These are phyloP conservation scores for Seira ritae DNA, from an alignment of 2,888 invertebrate species.

Conservation along the genomic window DNA sequence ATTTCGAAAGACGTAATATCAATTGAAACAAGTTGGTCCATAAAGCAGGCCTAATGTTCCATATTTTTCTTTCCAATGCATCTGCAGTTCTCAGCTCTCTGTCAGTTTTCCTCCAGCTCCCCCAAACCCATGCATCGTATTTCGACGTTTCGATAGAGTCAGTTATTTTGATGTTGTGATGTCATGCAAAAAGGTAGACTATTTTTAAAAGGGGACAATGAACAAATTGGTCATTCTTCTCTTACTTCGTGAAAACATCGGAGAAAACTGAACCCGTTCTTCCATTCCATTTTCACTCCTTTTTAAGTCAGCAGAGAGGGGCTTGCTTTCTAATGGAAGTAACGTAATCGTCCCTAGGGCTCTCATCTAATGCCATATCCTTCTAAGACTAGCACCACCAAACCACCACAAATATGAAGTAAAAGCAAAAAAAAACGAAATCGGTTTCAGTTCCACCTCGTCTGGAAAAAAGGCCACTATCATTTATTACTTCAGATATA, in stretches of 20 bases:
- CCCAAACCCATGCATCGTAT: no score
- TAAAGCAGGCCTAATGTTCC: constrained; percentile 70
- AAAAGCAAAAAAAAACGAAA: constrained; percentile 32
- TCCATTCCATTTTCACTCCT: constrained; percentile 30
- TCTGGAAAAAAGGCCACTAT: constrained; percentile 13
- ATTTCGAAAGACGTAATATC: constrained; percentile 19
- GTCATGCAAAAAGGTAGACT: constrained; percentile 69
- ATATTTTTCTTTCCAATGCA: constrained; percentile 58
- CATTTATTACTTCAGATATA: constrained; percentile 44
- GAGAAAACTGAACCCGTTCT: constrained; percentile 41
- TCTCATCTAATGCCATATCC: constrained; percentile 64
- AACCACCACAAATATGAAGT: no score
- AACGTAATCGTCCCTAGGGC: constrained; percentile 73
- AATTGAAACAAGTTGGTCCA: constrained; percentile 67
- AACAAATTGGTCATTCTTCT: constrained; percentile 73
- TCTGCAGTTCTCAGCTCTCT: constrained; percentile 25
- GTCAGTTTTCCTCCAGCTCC: constrained; percentile 19
- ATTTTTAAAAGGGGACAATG: constrained; percentile 51
- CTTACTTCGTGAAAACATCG: constrained; percentile 7
- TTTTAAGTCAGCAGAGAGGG: constrained; percentile 52
- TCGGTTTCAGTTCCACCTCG: constrained; percentile 42
- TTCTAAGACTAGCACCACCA: neutral
- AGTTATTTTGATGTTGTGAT: constrained; percentile 67
- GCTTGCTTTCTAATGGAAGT: constrained; percentile 67
- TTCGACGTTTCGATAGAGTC: no score